Conservation (phyloP, 2,113 vertebrate genomes). For the Etheostoma spectabile region DNA sequence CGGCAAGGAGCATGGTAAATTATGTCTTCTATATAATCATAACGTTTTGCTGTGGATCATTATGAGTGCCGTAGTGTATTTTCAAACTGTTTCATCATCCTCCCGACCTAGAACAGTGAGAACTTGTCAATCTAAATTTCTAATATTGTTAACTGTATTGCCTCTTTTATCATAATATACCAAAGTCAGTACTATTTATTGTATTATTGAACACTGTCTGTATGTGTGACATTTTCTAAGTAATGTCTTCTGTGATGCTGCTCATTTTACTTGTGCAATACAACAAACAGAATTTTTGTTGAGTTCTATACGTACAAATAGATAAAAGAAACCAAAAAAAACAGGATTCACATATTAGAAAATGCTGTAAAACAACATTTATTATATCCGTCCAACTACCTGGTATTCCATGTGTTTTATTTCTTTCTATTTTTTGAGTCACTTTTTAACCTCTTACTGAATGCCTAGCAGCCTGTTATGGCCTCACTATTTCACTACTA, state of each 20-base stretch:
- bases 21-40: not conserved
- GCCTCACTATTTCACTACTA: not conserved
- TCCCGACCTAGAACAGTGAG: constrained; percentile 6
- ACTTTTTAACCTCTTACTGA: constrained; percentile 1
- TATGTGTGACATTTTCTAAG: not conserved
- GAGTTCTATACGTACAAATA: not conserved
- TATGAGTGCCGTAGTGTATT: constrained; percentile 11
- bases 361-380: not conserved
- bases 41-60: constrained; percentile 27
- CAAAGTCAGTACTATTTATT: constrained; percentile 54
- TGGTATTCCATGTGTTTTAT: not conserved
- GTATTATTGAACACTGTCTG: not conserved
- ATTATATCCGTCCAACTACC: not conserved
- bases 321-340: not conserved
- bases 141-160: constrained; percentile 5
- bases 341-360: constrained; percentile 7
- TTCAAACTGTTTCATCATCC: constrained; percentile 9
- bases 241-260: constrained; percentile 18
- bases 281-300: constrained; percentile 3
- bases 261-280: constrained; percentile 65
- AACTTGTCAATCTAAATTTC: not conserved
- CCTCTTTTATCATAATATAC: constrained; percentile 38
- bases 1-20: constrained; percentile 28
- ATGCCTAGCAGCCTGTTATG: not conserved
- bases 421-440: not conserved